Base-by-base conservation (phyloP, 2,797 vertebrate genomes). In the Acrossocheilus fasciatus region DNA sequence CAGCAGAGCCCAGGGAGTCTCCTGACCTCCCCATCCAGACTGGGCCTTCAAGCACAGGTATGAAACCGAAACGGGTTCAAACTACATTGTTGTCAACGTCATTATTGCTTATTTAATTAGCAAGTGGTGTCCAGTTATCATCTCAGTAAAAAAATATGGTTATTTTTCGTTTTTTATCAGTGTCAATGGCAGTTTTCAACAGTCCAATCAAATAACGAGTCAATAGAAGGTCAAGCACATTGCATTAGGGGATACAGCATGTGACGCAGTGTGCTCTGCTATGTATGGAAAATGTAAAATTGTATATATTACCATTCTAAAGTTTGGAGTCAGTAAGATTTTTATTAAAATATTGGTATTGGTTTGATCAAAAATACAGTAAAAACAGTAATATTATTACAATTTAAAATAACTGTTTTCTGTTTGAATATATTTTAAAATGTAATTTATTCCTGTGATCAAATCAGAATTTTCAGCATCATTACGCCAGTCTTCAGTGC, bases 11-110 rank as follows among this genome's bases (percentile, higher is more conserved):
- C 96, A 85, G 96, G 96, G 82, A 95, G 95, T 45, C 95, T 97
- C 45, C 94, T 97, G 92, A 93, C 96, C 73, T 93, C 93, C 84
- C 96, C 96, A 26, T 94, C 97, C 88, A 95, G 97, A 88, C 92
- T 97, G 87, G 94, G 96, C 88, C 95, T 97, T 86, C 96, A 96
- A 91, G 94, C 96, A 94, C 97, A 97, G 97, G 97, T 98, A 88
- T 88, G 85, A n/a, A 30, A 41, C 36, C 20, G 17, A 39, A 39
- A 68, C 74, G 50, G 30, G 23, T 20, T 45, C 70, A 76, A n/a
- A 11, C 69, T 80, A 50, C 45, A 54, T 20, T 30, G 57, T n/a
- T 14, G 70, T 73, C 70, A n/a, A 47, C 12, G 12, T 47, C 12
- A 73, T 52, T 26, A 14, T 30, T 74, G n/a, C 72, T 47, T 47